A percentile compares a stretch with the other conserved stretches of the same genome.
These are phyloP conservation scores for Catalaphyllia jardinei DNA, from an alignment of 64 coral and sea anemone species.

Conservation along the genomic window DNA sequence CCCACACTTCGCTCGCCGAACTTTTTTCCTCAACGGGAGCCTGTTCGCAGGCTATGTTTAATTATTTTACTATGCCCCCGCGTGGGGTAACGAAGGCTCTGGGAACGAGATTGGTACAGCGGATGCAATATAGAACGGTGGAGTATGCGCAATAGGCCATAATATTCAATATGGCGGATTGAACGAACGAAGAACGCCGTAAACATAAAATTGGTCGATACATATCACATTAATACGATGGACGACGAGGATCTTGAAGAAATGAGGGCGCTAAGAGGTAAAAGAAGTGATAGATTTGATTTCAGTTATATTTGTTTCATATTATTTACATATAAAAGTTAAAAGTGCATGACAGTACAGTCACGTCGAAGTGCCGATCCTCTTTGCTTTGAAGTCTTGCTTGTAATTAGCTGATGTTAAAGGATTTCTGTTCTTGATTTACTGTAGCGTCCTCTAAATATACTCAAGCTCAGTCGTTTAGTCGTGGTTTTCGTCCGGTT, in stretches of 20 bases:
- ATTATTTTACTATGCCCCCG: too few relatives aligned
- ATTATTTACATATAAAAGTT: neutral
- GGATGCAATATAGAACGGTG: neutral
- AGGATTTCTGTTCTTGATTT: neutral
- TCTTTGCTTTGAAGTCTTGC: neutral
- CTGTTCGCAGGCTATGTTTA: too few relatives aligned
- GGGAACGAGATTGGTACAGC: too few relatives aligned
- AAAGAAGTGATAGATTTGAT: neutral
- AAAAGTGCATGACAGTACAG: neutral
- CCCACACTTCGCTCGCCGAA: too few relatives aligned
- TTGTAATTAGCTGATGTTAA: too few relatives aligned
- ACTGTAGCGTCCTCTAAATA: conserved; percentile 20
- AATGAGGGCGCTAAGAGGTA: conserved; percentile 59
- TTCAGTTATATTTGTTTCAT: neutral
- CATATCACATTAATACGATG: conserved; percentile 1
- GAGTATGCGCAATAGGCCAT: neutral
- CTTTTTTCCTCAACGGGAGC: too few relatives aligned
- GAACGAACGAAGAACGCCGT: neutral
- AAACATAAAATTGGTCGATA: neutral
- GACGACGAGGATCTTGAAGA: conserved; percentile 68
- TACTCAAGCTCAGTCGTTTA: neutral
- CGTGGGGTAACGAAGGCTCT: too few relatives aligned
- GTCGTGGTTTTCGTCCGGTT: neutral
- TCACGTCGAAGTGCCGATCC: neutral
- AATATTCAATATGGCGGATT: conserved; percentile 25